Evolutionary conservation across 2,888 invertebrate genomes (phyloP), one percentile per base, ranked within the genome.

Genomic region (Drosophila atroscutellata): DNA sequence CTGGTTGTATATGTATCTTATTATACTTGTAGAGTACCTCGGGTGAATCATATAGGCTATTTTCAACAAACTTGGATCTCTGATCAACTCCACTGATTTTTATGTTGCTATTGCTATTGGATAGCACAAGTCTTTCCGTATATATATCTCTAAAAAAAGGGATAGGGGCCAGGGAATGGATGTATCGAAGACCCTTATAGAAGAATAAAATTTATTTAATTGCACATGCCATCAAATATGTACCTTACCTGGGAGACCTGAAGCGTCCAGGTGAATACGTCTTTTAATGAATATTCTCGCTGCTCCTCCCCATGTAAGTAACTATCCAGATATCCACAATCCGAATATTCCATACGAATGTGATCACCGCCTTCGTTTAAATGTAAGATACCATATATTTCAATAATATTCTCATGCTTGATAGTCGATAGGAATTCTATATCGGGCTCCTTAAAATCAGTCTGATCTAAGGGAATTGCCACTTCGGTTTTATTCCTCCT

Each of bases 241-340:
- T 15, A 18, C 7, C 36, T 36, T 36, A 61, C 61, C 26, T 11
- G 15, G 15, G 54, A 45, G 26, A 11, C 24, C 34, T 61, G 61
- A 9, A 32, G 7, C 45, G 36, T 24, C 62, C 62, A 62, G 20
- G 9, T 15, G 20, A 62, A 13, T 5, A 54, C 28, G 32, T 60
- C 32, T 24, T 15, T 15, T 7, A 37, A 9, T 18, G 39, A 39
- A 39, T 60, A 60, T 2, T 51, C 51, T 18, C 24, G 28, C 28
- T 39, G 39, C 8, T 51, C 36, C 2, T 30, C 7, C 2, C 36
- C 61, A 54, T 54, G 62, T n/a, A 62, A 15, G n/a, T 47, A 55
- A 11, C 47, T 1, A 0, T n/a, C 2, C 8, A 62, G n/a, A 28
- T 15, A 26, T 36, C 20, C 54, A 47, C 28, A 62, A 30, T 51